Evolutionary conservation across 2,888 invertebrate species (phyloP), one percentile per base, ranked within the genome.

Genomic region (Panorpa germanica): DNA sequence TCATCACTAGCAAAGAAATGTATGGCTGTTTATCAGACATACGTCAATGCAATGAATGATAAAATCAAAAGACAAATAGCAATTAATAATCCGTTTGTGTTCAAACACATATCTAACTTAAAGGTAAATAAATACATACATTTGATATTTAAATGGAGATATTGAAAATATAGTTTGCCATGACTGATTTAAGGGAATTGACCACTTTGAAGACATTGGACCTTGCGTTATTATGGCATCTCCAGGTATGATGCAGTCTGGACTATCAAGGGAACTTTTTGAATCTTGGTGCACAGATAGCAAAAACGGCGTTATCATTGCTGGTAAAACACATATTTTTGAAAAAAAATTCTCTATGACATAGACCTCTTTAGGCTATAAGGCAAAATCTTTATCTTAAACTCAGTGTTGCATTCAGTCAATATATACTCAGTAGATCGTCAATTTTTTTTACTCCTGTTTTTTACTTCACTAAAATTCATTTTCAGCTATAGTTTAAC

Each of bases 161-260:
- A 13, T 29, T 6, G 5, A 28, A 30, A 7, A 29, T n/a, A 21
- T 3, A 30, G 9, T 21, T 32, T 25, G 29, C 32, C 36, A 31
- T 24, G 18, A 21, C 22, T 23, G 18, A 29, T 32, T 33, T 46
- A 3, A 85, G 76, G 88, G 95, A 24, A 95, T 98, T 45, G 98
- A 98, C 50, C 95, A 98, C 55, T 99, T 99, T 57, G 96, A 98
- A 44, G 98, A 99, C 55, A 85, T 95, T 32, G 98, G 98, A 0
- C 98, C 98, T 0, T 99, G 96, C 47, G 96, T 99, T n/a, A 82
- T 99, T 15, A 85, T 98, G 82, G 98, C 98, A 2, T 88, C 90
- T 0, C 98, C 98, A 0, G 98, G 98, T 49, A 99, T 99, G 96
- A 86, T 98, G 86, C 98, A 98, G 61, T 93, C 86, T 43, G 98